Evolutionary conservation across 2,888 invertebrate species (phyloP).

Genomic region (Eledone cirrhosa): DNA sequence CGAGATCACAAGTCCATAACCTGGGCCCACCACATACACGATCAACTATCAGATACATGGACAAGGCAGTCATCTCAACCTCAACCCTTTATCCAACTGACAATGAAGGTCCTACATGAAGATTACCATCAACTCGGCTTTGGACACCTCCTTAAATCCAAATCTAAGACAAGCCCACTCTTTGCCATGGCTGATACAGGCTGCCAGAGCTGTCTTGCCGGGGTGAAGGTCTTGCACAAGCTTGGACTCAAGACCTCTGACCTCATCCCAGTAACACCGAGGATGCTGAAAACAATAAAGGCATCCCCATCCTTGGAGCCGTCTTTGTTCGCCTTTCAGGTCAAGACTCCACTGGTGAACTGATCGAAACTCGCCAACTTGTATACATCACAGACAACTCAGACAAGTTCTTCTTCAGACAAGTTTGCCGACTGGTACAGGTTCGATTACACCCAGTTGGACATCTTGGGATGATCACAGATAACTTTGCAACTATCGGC

Average conservation of each 20-base stretch:
- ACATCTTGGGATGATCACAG: neutral
- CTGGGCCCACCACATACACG: too few species aligned
- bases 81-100: too few species aligned
- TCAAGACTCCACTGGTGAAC: neutral
- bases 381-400: neutral
- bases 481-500: neutral
- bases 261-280: too few species aligned
- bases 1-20: too few species aligned
- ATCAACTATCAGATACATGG: too few species aligned
- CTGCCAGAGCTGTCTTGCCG: too few species aligned
- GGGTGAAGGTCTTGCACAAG: too few species aligned
- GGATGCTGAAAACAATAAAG: conserved; percentile 45
- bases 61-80: too few species aligned
- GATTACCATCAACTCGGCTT: neutral
- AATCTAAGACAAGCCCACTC: neutral
- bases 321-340: conserved; percentile 40
- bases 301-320: conserved; percentile 49
- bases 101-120: too few species aligned
- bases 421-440: too few species aligned
- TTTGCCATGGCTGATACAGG: conserved; percentile 42
- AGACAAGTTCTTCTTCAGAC: neutral
- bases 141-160: neutral
- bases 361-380: neutral
- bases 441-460: too few species aligned
- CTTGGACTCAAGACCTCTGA: too few species aligned